Conservation (phyloP, 1,140 invertebrate species). For the Calosoma granatense region DNA sequence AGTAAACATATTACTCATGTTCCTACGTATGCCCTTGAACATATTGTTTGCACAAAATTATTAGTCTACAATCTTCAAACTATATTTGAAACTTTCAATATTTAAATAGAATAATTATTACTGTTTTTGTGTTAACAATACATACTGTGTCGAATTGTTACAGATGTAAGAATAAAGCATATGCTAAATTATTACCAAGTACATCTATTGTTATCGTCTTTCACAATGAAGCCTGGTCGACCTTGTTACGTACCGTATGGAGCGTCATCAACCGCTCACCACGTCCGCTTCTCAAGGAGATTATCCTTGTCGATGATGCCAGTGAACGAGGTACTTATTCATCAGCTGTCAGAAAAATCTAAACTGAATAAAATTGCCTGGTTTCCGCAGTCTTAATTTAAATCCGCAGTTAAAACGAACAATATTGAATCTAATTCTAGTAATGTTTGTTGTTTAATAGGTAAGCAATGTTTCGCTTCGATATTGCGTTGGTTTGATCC, state of each 20-base stretch:
- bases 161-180: slow-evolving; percentile 69
- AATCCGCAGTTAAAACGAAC: too few relatives aligned
- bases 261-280: slow-evolving; percentile 93
- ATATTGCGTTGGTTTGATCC: too few relatives aligned
- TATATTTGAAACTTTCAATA: too few relatives aligned
- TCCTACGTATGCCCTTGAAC: too few relatives aligned
- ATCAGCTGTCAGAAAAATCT: slow-evolving; percentile 1
- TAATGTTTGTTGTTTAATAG: not conserved
- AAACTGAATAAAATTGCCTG: too few relatives aligned
- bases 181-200: slow-evolving; percentile 66
- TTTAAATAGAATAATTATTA: too few relatives aligned
- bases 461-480: not conserved
- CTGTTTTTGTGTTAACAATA: too few relatives aligned
- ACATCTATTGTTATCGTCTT: slow-evolving; percentile 95
- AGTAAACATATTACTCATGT: too few relatives aligned
- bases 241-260: slow-evolving; percentile 88
- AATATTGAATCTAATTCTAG: too few relatives aligned
- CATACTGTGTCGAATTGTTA: slow-evolving; percentile 20
- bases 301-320: slow-evolving; percentile 92
- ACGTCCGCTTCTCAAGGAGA: slow-evolving; percentile 74
- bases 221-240: slow-evolving; percentile 98
- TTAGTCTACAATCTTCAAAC: too few relatives aligned
- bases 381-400: not conserved
- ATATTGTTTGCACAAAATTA: too few relatives aligned
- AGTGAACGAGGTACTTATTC: slow-evolving; percentile 72